Conservation (phyloP, 2,888 invertebrate genomes). For the Meandrusa payeni region DNA sequence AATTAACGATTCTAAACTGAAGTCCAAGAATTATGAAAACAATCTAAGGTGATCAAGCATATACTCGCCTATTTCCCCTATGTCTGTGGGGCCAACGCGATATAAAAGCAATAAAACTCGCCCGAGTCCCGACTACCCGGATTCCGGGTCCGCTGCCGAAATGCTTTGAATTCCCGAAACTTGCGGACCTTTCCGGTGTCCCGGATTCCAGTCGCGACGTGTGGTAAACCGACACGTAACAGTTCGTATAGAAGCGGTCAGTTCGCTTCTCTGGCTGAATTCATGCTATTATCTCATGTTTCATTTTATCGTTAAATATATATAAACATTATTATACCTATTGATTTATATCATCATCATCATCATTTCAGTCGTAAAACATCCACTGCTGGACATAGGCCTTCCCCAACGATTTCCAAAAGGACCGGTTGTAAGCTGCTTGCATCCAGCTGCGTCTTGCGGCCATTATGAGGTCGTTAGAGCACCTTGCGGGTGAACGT, state of each 20-base stretch:
- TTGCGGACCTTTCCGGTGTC: conserved; percentile 58
- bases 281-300: conserved; percentile 4
- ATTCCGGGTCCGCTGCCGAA: conserved; percentile 48
- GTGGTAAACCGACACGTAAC: conserved; percentile 39
- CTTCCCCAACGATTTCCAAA: too few species aligned
- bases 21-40: too few species aligned
- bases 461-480: too few species aligned
- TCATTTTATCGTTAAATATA: not conserved
- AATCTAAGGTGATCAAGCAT: conserved; percentile 32
- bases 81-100: conserved; percentile 44
- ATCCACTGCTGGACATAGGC: too few species aligned
- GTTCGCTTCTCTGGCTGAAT: not conserved
- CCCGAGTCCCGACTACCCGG: conserved; percentile 43
- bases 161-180: conserved; percentile 57
- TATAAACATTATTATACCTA: not conserved
- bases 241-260: not conserved
- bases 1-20: too few species aligned
- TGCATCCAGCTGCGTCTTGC: too few species aligned
- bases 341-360: too few species aligned
- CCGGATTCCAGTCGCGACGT: conserved; percentile 51
- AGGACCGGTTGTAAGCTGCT: too few species aligned
- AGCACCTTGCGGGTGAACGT: too few species aligned
- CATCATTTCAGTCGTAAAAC: too few species aligned
- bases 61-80: conserved; percentile 32
- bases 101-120: conserved; percentile 62